Conservation (phyloP, 2,888 invertebrate genomes). For the Tricholauxania praeusta region DNA sequence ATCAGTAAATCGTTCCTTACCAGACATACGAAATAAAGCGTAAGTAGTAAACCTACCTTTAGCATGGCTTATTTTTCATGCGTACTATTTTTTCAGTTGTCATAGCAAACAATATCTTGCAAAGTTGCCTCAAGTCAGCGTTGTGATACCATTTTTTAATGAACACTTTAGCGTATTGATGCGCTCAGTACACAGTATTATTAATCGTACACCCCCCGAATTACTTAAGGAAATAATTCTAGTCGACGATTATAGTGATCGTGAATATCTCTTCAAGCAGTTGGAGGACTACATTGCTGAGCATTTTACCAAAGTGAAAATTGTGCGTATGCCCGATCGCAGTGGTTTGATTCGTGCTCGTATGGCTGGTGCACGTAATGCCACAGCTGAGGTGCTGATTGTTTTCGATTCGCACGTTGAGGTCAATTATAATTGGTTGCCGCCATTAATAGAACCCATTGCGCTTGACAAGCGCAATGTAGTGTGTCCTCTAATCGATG, state of each 20-base stretch:
- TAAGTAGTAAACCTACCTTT: constrained; percentile 54
- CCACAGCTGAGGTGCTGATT: constrained; percentile 83
- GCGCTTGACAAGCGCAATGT: constrained; percentile 85
- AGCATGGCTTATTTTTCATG: neutral
- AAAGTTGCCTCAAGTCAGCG: constrained; percentile 79
- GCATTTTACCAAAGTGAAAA: constrained; percentile 80
- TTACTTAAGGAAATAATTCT: constrained; percentile 90
- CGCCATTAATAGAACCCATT: constrained; percentile 92
- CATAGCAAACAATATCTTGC: constrained; percentile 57
- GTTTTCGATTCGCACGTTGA: constrained; percentile 95
- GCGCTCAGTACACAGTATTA: constrained; percentile 82
- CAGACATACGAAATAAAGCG: constrained; percentile 79
- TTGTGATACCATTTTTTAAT: constrained; percentile 94
- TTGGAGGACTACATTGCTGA: constrained; percentile 80
- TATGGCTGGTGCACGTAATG: constrained; percentile 83
- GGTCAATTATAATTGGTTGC: constrained; percentile 93
- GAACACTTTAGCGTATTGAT: constrained; percentile 92
- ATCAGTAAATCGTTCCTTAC: constrained; percentile 85
- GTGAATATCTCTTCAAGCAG: constrained; percentile 77
- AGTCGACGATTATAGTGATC: constrained; percentile 89
- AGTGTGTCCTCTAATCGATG: constrained; percentile 97
- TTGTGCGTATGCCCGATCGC: constrained; percentile 80
- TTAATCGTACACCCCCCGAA: constrained; percentile 85
- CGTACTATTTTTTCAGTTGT: constrained; percentile 52
- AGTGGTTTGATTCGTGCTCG: constrained; percentile 91